A percentile compares a stretch with the other conserved stretches of the same genome.
These are phyloP conservation scores for Ligdia adustata DNA, from an alignment of 2,888 invertebrate genomes.

Conservation along the genomic window DNA sequence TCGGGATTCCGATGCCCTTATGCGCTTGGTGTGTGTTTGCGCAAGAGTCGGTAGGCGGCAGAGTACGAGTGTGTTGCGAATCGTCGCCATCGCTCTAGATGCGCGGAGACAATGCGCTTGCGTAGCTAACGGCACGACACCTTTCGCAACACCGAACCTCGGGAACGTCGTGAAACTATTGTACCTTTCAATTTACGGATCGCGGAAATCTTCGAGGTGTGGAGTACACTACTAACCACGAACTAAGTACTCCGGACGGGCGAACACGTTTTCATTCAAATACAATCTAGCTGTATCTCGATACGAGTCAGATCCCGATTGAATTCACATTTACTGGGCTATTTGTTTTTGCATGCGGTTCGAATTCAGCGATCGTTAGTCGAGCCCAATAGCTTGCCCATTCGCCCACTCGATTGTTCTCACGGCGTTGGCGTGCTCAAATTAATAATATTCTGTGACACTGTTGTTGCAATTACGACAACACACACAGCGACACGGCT, in stretches of 20 bases:
- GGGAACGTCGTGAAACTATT: slow-evolving; percentile 48
- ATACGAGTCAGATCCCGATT: slow-evolving; percentile 29
- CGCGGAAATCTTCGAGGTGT: slow-evolving; percentile 45
- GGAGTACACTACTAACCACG: slow-evolving; percentile 39
- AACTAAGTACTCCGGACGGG: neutral
- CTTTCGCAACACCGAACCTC: slow-evolving; percentile 47
- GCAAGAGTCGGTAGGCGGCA: slow-evolving; percentile 53
- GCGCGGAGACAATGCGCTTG: slow-evolving; percentile 63
- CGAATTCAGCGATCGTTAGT: neutral
- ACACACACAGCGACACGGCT: slow-evolving; percentile 54
- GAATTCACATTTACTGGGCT: slow-evolving; percentile 21
- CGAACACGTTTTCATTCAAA: slow-evolving; percentile 22
- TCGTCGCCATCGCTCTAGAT: slow-evolving; percentile 58
- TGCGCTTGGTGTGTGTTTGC: slow-evolving; percentile 47
- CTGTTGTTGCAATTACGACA: slow-evolving; percentile 65
- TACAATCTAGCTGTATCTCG: slow-evolving; percentile 10
- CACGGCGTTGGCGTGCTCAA: slow-evolving; percentile 61
- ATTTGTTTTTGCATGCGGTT: slow-evolving; percentile 40
- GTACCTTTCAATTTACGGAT: slow-evolving; percentile 51
- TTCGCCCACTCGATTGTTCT: slow-evolving; percentile 42
- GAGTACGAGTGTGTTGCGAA: slow-evolving; percentile 55
- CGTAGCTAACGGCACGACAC: slow-evolving; percentile 44
- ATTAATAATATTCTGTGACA: slow-evolving; percentile 56
- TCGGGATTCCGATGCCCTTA: slow-evolving; percentile 47
- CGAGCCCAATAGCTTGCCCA: slow-evolving; percentile 48